Evolutionary conservation across 1,140 invertebrate genomes (phyloP), one percentile per base, ranked within the genome.

Genomic region (Pachyrhynchus sulphureomaculatus): DNA sequence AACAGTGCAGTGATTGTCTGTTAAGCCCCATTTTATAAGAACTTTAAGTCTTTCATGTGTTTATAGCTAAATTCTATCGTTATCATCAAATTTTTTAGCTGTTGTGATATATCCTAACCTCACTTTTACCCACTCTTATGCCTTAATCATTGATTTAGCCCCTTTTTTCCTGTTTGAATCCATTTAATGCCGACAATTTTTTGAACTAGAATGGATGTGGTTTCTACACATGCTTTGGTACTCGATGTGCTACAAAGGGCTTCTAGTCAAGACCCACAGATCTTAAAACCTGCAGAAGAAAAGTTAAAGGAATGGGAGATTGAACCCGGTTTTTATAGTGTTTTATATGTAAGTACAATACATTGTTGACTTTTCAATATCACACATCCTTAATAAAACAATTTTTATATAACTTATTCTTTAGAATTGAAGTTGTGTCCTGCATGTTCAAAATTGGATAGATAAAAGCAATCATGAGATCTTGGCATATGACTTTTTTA

Each of bases 251-350:
- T 97, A n/a, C 84, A 87, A 68, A 82, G 84, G 72, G 93, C 92
- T 29, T 86, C 89, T 54, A 94, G 88, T 79, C 92, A 95, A 78
- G 86, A 94, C 78, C 82, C 90, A 13, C 84, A 86, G 65, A 79
- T 92, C 26, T 77, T 98, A 21, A 95, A 95, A 78, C 87, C 89
- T 29, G 93, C 93, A 13, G 93, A 96, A 78, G 82, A 86, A 61
- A 90, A 90, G 68, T 81, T 98, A 9, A 84, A 86, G 72, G 84
- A 89, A 79, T 95, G 93, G 91, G 93, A 96, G 81, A 86, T 81
- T 36, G 84, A 92, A 74, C 85, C 88, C 39, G 93, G 93, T 55
- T 96, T 95, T 76, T 95, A 96, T 78, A 87, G 88, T 62, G 83
- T 88, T 36, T 79, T 97, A 69, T 81, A 89, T 75, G 90, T 93